Evolutionary conservation across 1,140 invertebrate genomes (phyloP), one percentile per base, ranked within the genome.

Genomic region (Yoshiicerus persimilis): DNA sequence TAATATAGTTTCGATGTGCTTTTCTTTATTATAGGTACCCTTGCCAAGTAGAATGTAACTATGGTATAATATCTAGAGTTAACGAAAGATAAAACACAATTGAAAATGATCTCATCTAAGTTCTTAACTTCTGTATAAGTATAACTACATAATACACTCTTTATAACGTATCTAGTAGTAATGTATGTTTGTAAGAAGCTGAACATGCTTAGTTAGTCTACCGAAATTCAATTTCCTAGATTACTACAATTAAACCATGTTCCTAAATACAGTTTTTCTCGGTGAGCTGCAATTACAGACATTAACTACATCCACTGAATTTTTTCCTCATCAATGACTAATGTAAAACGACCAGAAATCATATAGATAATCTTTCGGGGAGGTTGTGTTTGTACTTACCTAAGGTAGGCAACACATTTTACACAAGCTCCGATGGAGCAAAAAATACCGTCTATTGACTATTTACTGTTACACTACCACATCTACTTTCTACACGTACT

Each of bases 231-330:
- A 80, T 80, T 80, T 80, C 75, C 32, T 80, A 36, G 75, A 80
- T 80, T 80, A 80, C 75, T 80, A 80, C 75, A 80, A 80, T 80
- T 80, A 80, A n/a, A 80, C 30, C 75, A n/a, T n/a, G 75, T 80
- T 80, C 75, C 75, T 80, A 80, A 80, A 80, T 80, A 80, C 75
- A 36, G 75, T 80, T 80, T 80, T 80, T 80, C 75, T 80, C 75
- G 9, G 9, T n/a, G 32, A 80, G 32, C 30, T 36, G n/a, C 75
- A 80, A 80, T 80, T 80, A 80, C 75, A 36, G 32, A 32, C 32
- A 80, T 80, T 80, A 80, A 80, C 32, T 80, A 80, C 75, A 80
- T n/a, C 75, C 75, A 80, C 20, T 32, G 16, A 38, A 80, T 80
- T 36, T 80, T 80, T 80, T 80, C 16, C 11, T 80, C 75, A 80